Evolutionary conservation across 1,140 invertebrate genomes (phyloP), one percentile per base, ranked within the genome.

Genomic region (Trissolcus basalis): DNA sequence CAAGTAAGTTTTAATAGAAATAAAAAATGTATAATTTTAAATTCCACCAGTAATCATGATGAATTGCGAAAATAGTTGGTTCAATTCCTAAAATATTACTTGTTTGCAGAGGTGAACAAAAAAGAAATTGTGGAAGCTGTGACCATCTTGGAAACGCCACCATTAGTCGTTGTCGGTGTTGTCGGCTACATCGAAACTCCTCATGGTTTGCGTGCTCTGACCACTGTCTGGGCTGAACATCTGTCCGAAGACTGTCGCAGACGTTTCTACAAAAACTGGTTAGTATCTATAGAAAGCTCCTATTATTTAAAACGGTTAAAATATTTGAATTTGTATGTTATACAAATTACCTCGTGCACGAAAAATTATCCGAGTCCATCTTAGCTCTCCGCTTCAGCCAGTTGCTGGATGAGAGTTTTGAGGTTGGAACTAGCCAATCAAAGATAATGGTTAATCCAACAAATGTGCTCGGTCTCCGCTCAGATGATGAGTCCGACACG

Each of bases 191-290:
- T 99, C 80, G 96, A 99, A 86, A 99, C 98, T 65, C 98, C 98
- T 32, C 95, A 96, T 89, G 98, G 98, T 82, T 90, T 99, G 50
- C 91, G 97, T 73, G 94, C 96, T 63, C 91, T 99, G 65, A 96
- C 97, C 70, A 98, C 98, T 53, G 94, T 99, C 27, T 99, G 96
- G 94, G 98, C 98, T 58, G 97, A 99, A 88, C 98, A 99, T 92
- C 91, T 99, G 81, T 96, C 96, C 41, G 98, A 99, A 90, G 98
- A 99, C 85, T 99, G 97, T 87, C 93, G 96, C 79, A 94, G 98
- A 85, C 92, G 98, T 80, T 99, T 99, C 91, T 99, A 99, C 91
- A 99, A 99, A 92, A 99, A 99, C 90, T 99, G 98, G 98, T 99
- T 93, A 91, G 89, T 55, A 53, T 13, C 45, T 64, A n/a, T n/a